phyloP scores from a whole-genome alignment of 2,888 invertebrate genomes.

The Monoplex corrugatus region DNA sequence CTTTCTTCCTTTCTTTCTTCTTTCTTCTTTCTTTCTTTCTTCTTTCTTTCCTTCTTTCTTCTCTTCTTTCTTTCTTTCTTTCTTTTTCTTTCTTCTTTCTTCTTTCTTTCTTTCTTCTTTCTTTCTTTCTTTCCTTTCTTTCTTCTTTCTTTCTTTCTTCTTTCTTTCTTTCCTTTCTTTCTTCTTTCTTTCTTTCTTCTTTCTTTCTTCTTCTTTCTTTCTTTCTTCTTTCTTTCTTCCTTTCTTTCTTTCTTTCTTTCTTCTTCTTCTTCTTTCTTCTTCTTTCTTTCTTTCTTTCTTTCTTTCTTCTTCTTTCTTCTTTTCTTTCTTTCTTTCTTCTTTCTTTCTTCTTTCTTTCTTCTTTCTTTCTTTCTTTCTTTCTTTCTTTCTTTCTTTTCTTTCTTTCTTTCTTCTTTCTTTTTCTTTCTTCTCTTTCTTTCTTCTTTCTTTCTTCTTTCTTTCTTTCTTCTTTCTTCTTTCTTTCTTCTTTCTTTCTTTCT shows the following conservation, averaged over 20 bases:
- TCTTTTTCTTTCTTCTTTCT: not conserved
- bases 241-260: not conserved
- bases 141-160: not conserved
- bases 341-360: not conserved
- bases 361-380: not conserved
- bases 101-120: not conserved
- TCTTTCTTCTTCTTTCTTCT: not conserved
- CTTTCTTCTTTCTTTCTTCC: not conserved
- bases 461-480: not conserved
- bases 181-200: not conserved
- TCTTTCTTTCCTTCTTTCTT: not conserved
- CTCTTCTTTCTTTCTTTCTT: not conserved
- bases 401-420: not conserved
- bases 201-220: not conserved
- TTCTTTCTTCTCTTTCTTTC: not conserved
- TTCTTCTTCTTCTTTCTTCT: not conserved
- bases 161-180: not conserved
- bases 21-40: not conserved
- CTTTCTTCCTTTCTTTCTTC: not conserved
- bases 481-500: not conserved
- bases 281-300: not conserved
- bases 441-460: not conserved
- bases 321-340: not conserved
- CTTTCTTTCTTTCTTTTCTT: not conserved
- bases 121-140: not conserved